phyloP scores from a whole-genome alignment of 1,140 invertebrate species.

The Macrotrachela quadricornifera region DNA sequence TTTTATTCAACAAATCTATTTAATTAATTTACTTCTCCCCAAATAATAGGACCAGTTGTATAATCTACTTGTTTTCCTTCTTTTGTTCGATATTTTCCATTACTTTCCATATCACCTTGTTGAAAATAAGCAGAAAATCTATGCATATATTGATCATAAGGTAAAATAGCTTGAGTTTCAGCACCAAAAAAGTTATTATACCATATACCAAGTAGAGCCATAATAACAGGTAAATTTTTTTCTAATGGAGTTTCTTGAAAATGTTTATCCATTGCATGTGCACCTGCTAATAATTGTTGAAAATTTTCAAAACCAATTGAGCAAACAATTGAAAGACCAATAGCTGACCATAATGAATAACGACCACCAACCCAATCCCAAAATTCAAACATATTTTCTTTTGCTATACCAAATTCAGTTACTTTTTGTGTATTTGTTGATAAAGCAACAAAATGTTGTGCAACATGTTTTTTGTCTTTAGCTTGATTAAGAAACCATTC shows the following conservation, averaged over 20 bases:
- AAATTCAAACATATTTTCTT: constrained; percentile 95
- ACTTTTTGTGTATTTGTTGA: constrained; percentile 77
- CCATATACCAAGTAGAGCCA: constrained; percentile 84
- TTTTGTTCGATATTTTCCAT: constrained; percentile 75
- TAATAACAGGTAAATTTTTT: constrained; percentile 80
- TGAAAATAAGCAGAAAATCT: constrained; percentile 98
- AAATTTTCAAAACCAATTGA: constrained; percentile 89
- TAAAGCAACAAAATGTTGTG: constrained; percentile 90
- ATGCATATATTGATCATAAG: constrained; percentile 89
- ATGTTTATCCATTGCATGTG: constrained; percentile 80
- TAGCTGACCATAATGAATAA: constrained; percentile 93
- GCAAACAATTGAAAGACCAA: constrained; percentile 80
- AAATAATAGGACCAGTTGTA: constrained; percentile 69
- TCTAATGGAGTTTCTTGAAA: constrained; percentile 67
- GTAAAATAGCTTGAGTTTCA: constrained; percentile 81
- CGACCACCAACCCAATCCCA: constrained; percentile 99
- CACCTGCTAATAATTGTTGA: constrained; percentile 66
- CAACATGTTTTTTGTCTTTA: constrained; percentile 63
- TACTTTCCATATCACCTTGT: constrained; percentile 99
- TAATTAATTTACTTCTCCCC: constrained; percentile 51
- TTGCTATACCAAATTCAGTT: constrained; percentile 83
- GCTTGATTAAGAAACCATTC: constrained; percentile 66
- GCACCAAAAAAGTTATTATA: constrained; percentile 82
- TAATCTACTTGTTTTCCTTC: constrained; percentile 52
- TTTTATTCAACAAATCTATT: too few species aligned